Evolutionary conservation across 2,888 invertebrate species (phyloP).

Genomic region (Plagiodera versicolora): DNA sequence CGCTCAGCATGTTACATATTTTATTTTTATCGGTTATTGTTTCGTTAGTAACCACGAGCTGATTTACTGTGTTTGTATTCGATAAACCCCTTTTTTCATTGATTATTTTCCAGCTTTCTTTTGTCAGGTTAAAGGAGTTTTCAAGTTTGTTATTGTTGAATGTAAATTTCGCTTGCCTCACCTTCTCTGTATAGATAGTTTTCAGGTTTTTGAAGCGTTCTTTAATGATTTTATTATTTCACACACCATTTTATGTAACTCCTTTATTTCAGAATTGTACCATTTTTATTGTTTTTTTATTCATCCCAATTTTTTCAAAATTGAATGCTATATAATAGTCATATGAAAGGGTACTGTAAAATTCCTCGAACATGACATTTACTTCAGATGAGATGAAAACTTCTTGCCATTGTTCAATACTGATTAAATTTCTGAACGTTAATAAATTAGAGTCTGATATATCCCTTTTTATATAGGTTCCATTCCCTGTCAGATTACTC

Average conservation of each 20-base stretch:
- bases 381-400: conserved; percentile 1
- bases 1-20: conserved; percentile 9
- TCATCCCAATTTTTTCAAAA: background rate
- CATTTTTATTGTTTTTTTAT: background rate
- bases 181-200: conserved; percentile 1
- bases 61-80: background rate
- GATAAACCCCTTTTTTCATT: conserved; percentile 3
- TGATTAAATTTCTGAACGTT: conserved; percentile 12
- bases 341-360: conserved; percentile 1
- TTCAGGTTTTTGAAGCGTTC: conserved; percentile 2
- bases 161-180: conserved; percentile 8
- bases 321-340: conserved; percentile 6
- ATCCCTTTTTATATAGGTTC: conserved; percentile 1
- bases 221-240: conserved; percentile 10
- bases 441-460: conserved; percentile 4
- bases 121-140: conserved; percentile 4
- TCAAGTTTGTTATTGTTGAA: conserved; percentile 9
- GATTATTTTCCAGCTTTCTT: conserved; percentile 13
- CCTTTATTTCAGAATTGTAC: conserved; percentile 4
- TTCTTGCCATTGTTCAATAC: conserved; percentile 2
- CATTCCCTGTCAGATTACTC: background rate
- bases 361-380: conserved; percentile 7
- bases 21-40: conserved; percentile 3
- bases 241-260: conserved; percentile 8
- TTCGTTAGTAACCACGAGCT: background rate